phyloP scores from a whole-genome alignment of 1,140 invertebrate species.

The Pomacea maculata region DNA sequence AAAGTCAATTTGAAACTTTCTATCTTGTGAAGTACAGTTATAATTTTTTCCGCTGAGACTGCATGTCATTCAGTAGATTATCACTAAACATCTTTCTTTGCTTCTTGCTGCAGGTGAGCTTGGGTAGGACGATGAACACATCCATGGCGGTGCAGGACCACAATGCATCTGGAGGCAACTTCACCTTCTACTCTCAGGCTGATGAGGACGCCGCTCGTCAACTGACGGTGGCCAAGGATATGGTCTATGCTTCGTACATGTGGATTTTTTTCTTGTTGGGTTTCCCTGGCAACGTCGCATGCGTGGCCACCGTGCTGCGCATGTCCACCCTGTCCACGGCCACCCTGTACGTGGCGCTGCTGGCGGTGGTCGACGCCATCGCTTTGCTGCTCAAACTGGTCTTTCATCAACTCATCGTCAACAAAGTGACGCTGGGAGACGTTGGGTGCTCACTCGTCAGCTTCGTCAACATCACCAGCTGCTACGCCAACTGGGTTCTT shows the following conservation, averaged over 20 bases:
- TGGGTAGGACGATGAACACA: too few relatives aligned
- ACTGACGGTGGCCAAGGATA: background rate
- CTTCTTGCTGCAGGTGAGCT: too few relatives aligned
- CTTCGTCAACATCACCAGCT: conserved; percentile 14
- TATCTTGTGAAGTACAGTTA: too few relatives aligned
- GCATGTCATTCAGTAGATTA: too few relatives aligned
- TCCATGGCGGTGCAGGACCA: too few relatives aligned
- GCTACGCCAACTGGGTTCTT: conserved; percentile 48
- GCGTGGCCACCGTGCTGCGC: conserved; percentile 39
- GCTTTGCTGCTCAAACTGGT: conserved; percentile 42
- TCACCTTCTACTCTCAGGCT: background rate
- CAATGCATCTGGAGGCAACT: too few relatives aligned
- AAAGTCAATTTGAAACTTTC: too few relatives aligned
- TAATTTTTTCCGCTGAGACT: too few relatives aligned
- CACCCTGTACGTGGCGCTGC: conserved; percentile 42
- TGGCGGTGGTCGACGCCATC: conserved; percentile 43
- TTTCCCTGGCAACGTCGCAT: conserved; percentile 45
- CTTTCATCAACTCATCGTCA: conserved; percentile 31
- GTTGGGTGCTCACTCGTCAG: conserved; percentile 28
- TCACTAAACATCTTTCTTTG: too few relatives aligned
- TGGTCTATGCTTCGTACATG: conserved; percentile 42
- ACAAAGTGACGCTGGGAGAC: conserved; percentile 34
- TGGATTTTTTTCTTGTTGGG: conserved; percentile 42
- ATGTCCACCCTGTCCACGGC: conserved; percentile 46
- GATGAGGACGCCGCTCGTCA: background rate